phyloP scores from a whole-genome alignment of 2,888 invertebrate genomes.

The Pandemis corylana region DNA sequence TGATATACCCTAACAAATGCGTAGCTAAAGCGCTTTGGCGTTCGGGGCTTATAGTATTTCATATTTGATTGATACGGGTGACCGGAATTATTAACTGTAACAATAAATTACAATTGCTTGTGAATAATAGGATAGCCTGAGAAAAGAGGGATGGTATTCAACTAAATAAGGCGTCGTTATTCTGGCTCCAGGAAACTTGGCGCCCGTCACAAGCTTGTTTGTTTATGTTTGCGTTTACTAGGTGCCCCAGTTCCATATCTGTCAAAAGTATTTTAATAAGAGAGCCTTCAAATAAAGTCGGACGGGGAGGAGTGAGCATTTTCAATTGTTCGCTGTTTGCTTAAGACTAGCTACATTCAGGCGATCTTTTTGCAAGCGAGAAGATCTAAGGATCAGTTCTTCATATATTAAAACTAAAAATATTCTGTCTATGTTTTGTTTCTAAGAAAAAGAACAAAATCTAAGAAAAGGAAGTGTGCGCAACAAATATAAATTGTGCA shows the following conservation, averaged over 20 bases:
- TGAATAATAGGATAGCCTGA: constrained; percentile 43
- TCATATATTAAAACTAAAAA: too few species aligned
- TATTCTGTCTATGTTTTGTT: too few species aligned
- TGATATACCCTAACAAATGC: constrained; percentile 20
- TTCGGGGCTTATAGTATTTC: constrained; percentile 22
- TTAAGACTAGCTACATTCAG: not conserved
- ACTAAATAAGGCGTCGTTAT: constrained; percentile 54
- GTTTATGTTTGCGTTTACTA: constrained; percentile 61
- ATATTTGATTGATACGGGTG: constrained; percentile 33
- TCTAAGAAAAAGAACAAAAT: too few species aligned
- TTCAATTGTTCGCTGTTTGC: constrained; percentile 1
- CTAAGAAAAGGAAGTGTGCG: too few species aligned
- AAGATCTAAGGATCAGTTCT: not conserved
- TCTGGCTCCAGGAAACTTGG: constrained; percentile 59
- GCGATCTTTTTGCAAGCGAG: not conserved
- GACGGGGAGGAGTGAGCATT: not conserved
- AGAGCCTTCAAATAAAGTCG: constrained; percentile 5
- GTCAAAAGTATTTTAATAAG: constrained; percentile 36
- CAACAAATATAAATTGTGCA: too few species aligned
- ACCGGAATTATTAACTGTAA: constrained; percentile 19
- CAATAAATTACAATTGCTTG: constrained; percentile 27
- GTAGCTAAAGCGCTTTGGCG: constrained; percentile 10
- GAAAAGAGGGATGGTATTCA: constrained; percentile 44
- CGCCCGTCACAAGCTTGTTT: constrained; percentile 58
- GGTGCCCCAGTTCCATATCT: constrained; percentile 36